phyloP scores from a whole-genome alignment of 2,797 vertebrate genomes.

The Pangasius sanitwongsei region DNA sequence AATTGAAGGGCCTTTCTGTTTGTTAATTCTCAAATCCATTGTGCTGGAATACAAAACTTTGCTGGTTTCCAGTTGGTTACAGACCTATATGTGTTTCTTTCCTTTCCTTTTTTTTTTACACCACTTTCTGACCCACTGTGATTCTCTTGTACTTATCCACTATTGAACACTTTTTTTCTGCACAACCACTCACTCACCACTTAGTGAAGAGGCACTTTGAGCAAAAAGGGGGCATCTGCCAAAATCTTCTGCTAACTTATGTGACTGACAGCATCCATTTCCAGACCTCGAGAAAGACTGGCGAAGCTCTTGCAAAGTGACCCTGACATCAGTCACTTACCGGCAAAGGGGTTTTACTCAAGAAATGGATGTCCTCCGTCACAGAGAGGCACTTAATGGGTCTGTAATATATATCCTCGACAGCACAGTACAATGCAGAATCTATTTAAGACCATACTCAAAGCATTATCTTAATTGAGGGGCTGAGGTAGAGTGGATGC shows the following conservation, averaged over 20 bases:
- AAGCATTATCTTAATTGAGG: slow-evolving; percentile 62
- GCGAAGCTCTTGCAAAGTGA: slow-evolving; percentile 50
- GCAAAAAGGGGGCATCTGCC: slow-evolving; percentile 45
- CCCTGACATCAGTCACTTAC: slow-evolving; percentile 58
- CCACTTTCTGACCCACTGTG: not conserved
- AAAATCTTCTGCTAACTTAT: slow-evolving; percentile 42
- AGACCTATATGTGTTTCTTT: not conserved
- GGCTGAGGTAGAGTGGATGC: slow-evolving; percentile 53
- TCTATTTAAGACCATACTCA: slow-evolving; percentile 59
- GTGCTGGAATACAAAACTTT: slow-evolving; percentile 5
- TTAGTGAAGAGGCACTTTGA: slow-evolving; percentile 42
- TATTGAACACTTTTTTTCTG: slow-evolving; percentile 23
- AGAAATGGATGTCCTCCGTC: slow-evolving; percentile 56
- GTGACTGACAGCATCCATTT: slow-evolving; percentile 50
- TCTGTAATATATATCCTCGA: slow-evolving; percentile 59
- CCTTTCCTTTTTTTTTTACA: not conserved
- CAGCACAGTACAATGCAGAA: slow-evolving; percentile 50
- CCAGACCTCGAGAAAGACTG: slow-evolving; percentile 42
- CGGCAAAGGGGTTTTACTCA: slow-evolving; percentile 53
- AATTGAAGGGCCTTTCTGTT: not conserved
- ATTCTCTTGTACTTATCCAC: slow-evolving; percentile 38
- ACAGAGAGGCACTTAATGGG: slow-evolving; percentile 54
- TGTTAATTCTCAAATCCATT: slow-evolving; percentile 4
- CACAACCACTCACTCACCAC: slow-evolving; percentile 27
- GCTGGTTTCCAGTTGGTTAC: not conserved